Conservation (phyloP, 2,888 invertebrate genomes). For the Acrocyrtus sp. region DNA sequence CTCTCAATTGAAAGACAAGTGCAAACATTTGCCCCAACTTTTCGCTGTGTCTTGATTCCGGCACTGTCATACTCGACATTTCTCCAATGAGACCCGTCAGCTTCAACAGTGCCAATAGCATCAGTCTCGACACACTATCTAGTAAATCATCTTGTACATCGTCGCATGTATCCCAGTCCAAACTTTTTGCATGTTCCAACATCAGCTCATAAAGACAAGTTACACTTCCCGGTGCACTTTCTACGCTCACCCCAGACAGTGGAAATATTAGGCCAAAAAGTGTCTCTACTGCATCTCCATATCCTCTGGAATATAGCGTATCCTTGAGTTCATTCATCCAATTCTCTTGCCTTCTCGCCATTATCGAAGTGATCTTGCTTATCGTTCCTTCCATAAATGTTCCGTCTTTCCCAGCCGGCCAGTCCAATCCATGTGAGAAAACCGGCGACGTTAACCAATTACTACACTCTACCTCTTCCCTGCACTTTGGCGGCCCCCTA, state of each 20-base stretch:
- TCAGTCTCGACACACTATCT: conserved; percentile 68
- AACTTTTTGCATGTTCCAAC: conserved; percentile 67
- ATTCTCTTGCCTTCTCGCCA: conserved; percentile 49
- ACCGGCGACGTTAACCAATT: conserved; percentile 68
- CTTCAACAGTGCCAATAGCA: conserved; percentile 69
- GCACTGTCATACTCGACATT: conserved; percentile 66
- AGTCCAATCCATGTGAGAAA: conserved; percentile 66
- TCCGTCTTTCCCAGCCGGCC: background rate
- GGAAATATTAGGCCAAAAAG: conserved; percentile 59
- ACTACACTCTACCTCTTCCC: conserved; percentile 67
- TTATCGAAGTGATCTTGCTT: conserved; percentile 34
- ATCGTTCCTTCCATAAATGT: conserved; percentile 18
- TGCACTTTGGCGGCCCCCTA: conserved; percentile 68
- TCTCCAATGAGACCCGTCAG: conserved; percentile 69
- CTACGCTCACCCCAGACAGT: conserved; percentile 6
- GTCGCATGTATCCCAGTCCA: conserved; percentile 70
- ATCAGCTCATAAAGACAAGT: conserved; percentile 66
- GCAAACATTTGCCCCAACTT: conserved; percentile 63
- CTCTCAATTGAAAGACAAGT: conserved; percentile 62
- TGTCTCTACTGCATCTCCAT: conserved; percentile 41
- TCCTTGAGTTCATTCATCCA: conserved; percentile 55
- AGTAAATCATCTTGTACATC: conserved; percentile 67
- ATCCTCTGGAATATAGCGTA: conserved; percentile 18
- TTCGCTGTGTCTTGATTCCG: conserved; percentile 59
- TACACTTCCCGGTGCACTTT: conserved; percentile 34